Evolutionary conservation across 2,113 vertebrate species (phyloP).

Genomic region (Percopsis transmontana): DNA sequence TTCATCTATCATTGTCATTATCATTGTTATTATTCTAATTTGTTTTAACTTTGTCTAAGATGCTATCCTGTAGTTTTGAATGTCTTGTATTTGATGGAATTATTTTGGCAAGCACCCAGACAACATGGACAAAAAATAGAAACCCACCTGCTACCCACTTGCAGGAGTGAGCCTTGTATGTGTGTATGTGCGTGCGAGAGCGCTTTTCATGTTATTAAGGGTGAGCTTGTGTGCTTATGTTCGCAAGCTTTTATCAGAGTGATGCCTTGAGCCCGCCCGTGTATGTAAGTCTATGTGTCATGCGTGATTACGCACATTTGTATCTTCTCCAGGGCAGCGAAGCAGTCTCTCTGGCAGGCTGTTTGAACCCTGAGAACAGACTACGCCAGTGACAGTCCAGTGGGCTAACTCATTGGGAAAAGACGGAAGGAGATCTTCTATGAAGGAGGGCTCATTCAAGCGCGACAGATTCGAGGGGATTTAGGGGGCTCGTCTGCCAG

Average conservation of each 20-base stretch:
- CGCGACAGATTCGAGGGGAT: conserved; percentile 91
- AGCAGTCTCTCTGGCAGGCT: conserved; percentile 57
- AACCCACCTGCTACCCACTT: conserved; percentile 4
- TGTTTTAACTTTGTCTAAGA: neutral
- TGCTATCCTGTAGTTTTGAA: neutral
- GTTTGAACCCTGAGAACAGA: conserved; percentile 51
- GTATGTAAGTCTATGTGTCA: neutral
- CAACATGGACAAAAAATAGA: neutral
- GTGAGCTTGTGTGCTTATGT: neutral
- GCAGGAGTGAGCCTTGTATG: neutral
- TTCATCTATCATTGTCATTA: conserved; percentile 40
- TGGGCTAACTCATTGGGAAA: conserved; percentile 51
- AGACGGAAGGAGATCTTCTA: conserved; percentile 51
- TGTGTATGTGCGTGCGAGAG: neutral
- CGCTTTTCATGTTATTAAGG: neutral
- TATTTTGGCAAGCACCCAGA: neutral
- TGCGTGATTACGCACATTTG: conserved; percentile 30
- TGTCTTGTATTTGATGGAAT: neutral
- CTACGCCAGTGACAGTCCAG: conserved; percentile 33
- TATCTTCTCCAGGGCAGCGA: conserved; percentile 33
- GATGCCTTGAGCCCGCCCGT: too few species aligned
- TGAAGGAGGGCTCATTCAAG: conserved; percentile 80
- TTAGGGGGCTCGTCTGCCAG: conserved; percentile 90
- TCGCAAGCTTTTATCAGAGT: neutral
- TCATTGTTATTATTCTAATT: conserved; percentile 5